These are phyloP conservation scores for Miichthys miiuy DNA, from an alignment of 2,797 vertebrate species.

Conservation along the genomic window DNA sequence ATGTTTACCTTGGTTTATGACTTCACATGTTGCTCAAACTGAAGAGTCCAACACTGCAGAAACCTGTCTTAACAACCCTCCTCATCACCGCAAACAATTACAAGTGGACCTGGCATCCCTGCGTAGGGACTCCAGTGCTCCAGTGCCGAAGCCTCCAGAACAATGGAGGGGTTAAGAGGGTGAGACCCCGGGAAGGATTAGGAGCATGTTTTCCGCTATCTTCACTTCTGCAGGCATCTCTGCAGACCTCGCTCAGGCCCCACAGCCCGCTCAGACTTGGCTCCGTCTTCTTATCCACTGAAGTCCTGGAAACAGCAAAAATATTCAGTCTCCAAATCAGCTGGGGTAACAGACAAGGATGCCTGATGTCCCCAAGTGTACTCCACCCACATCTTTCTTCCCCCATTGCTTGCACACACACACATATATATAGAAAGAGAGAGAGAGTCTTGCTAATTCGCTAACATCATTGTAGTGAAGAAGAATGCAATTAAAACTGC, in stretches of 20 bases:
- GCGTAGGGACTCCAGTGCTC: constrained; percentile 51
- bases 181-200: constrained; percentile 79
- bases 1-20: constrained; percentile 17
- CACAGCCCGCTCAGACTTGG: constrained; percentile 50
- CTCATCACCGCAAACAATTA: constrained; percentile 67
- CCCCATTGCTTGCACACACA: not conserved
- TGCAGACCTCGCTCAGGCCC: constrained; percentile 57
- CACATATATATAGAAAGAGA: constrained; percentile 28
- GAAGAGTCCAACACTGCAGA: constrained; percentile 28
- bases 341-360: constrained; percentile 48
- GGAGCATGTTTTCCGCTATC: constrained; percentile 78
- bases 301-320: constrained; percentile 65
- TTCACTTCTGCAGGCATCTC: constrained; percentile 75
- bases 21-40: constrained; percentile 33
- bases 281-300: constrained; percentile 63
- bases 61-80: constrained; percentile 51
- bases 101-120: constrained; percentile 71
- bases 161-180: constrained; percentile 81
- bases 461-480: constrained; percentile 71
- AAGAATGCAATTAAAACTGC: constrained; percentile 81
- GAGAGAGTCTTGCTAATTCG: constrained; percentile 62
- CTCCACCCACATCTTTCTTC: constrained; percentile 13
- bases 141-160: constrained; percentile 70
- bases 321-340: constrained; percentile 50
- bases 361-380: constrained; percentile 45